These are phyloP conservation scores for Isichthys henryi DNA, from an alignment of 2,113 vertebrate species.

Conservation along the genomic window DNA sequence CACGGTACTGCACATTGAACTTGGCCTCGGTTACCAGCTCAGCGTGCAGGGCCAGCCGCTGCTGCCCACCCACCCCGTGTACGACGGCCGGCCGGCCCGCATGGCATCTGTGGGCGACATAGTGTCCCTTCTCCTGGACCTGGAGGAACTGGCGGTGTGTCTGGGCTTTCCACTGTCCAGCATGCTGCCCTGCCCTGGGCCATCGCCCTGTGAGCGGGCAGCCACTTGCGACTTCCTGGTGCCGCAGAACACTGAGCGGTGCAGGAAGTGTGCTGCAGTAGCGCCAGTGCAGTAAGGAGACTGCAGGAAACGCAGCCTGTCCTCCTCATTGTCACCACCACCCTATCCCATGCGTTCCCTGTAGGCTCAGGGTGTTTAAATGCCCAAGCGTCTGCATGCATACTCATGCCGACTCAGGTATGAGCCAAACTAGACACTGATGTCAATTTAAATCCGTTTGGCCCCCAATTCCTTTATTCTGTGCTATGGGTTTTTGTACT, in stretches of 20 bases:
- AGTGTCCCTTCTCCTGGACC: conserved; percentile 50
- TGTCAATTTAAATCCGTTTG: not conserved
- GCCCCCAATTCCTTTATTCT: not conserved
- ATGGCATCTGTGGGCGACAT: conserved; percentile 43
- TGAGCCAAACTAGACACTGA: not conserved
- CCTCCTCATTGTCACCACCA: not conserved
- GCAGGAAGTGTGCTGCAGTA: conserved; percentile 41
- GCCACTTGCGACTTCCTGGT: conserved; percentile 63
- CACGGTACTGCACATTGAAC: conserved; percentile 58
- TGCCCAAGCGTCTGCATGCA: not conserved
- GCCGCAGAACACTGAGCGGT: conserved; percentile 39
- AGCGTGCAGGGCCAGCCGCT: conserved; percentile 62
- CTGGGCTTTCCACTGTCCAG: conserved; percentile 44
- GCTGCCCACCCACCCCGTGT: conserved; percentile 58
- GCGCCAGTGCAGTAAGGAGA: not conserved
- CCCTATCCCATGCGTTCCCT: not conserved
- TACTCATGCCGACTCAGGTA: not conserved
- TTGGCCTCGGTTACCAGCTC: conserved; percentile 54
- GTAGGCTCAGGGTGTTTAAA: not conserved
- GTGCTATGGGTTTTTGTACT: not conserved
- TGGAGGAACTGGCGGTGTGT: conserved; percentile 57
- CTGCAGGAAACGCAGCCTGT: not conserved
- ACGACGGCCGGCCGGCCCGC: conserved; percentile 43
- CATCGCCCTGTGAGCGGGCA: conserved; percentile 49
- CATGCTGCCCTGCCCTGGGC: not conserved